These are phyloP conservation scores for Nebria ingens DNA, from an alignment of 1,140 invertebrate species.

Conservation along the genomic window DNA sequence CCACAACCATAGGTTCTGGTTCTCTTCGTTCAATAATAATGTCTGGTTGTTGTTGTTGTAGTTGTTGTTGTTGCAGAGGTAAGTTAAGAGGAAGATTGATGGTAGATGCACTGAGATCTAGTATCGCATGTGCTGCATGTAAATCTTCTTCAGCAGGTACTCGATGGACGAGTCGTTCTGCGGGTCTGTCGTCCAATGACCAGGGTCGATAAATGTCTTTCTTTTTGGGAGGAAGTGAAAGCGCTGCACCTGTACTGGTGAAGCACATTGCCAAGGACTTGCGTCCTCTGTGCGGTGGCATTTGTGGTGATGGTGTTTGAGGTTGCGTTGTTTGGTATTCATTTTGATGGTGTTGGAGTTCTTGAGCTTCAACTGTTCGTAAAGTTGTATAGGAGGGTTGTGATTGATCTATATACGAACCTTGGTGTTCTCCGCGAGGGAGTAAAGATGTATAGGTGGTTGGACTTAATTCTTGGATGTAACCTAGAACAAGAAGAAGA, in stretches of 20 bases:
- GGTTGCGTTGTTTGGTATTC: slow-evolving; percentile 33
- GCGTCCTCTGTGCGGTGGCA: slow-evolving; percentile 41
- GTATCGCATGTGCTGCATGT: slow-evolving; percentile 74
- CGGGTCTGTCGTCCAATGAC: slow-evolving; percentile 55
- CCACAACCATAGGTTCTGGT: slow-evolving; percentile 32
- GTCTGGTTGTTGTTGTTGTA: slow-evolving; percentile 27
- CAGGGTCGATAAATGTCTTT: slow-evolving; percentile 81
- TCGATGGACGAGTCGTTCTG: slow-evolving; percentile 28
- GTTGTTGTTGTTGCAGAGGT: slow-evolving; percentile 20
- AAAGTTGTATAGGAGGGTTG: slow-evolving; percentile 54
- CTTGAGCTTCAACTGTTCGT: slow-evolving; percentile 44
- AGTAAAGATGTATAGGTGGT: slow-evolving; percentile 30
- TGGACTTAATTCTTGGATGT: slow-evolving; percentile 35
- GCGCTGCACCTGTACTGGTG: slow-evolving; percentile 66
- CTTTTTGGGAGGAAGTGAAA: slow-evolving; percentile 75
- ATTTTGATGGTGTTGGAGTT: slow-evolving; percentile 28
- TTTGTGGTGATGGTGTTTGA: slow-evolving; percentile 31
- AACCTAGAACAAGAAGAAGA: slow-evolving; percentile 34
- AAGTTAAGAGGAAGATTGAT: slow-evolving; percentile 43
- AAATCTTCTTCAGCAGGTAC: slow-evolving; percentile 64
- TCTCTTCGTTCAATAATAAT: slow-evolving; percentile 23
- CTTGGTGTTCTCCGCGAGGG: slow-evolving; percentile 28
- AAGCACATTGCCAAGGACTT: slow-evolving; percentile 70
- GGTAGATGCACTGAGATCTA: slow-evolving; percentile 74
- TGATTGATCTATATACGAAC: slow-evolving; percentile 15